Evolutionary conservation across 2,113 vertebrate genomes (phyloP).

Genomic region (Crocuta crocuta): DNA sequence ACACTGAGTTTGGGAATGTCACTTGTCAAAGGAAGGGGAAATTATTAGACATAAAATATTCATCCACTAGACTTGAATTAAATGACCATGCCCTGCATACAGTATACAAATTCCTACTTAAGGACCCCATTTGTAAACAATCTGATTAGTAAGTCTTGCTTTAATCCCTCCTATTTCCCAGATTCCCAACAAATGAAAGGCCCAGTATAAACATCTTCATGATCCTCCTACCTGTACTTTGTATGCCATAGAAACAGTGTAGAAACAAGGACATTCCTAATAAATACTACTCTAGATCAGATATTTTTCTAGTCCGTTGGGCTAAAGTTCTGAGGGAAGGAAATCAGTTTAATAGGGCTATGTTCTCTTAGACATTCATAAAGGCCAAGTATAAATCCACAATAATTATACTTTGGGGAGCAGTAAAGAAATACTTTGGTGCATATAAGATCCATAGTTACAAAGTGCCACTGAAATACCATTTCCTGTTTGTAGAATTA

Average conservation of each 20-base stretch:
- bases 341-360: constrained; percentile 67
- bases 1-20: not conserved
- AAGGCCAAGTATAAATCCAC: constrained; percentile 76
- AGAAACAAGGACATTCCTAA: constrained; percentile 23
- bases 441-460: constrained; percentile 43
- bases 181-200: constrained; percentile 53
- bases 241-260: not conserved
- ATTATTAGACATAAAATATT: not conserved
- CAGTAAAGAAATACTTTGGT: constrained; percentile 65
- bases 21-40: not conserved
- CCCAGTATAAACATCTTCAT: constrained; percentile 67
- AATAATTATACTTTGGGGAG: constrained; percentile 71
- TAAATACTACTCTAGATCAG: constrained; percentile 58
- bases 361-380: constrained; percentile 80
- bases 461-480: constrained; percentile 62
- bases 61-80: not conserved
- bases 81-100: not conserved
- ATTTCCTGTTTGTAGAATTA: constrained; percentile 72
- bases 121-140: constrained; percentile 23
- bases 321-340: constrained; percentile 67
- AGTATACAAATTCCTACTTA: constrained; percentile 6
- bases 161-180: constrained; percentile 20
- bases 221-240: constrained; percentile 46
- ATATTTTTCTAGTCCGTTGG: constrained; percentile 77
- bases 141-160: constrained; percentile 11